Conservation (phyloP, 2,888 invertebrate species). For the Drosophila quasianomalipes region DNA sequence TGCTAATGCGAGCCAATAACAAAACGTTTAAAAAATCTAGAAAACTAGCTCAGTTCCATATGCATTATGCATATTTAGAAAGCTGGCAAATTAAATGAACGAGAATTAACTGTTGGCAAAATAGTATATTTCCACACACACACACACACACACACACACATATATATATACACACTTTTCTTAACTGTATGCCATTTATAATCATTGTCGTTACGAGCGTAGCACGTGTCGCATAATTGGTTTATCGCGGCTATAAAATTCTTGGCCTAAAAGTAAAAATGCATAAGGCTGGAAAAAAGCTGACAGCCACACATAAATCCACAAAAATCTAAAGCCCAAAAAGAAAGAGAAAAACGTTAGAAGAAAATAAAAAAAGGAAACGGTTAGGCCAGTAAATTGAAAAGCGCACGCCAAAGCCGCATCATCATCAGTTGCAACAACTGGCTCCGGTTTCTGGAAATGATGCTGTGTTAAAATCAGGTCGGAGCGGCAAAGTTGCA, state of each 20-base stretch:
- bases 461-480: constrained; percentile 56
- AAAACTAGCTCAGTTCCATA: constrained; percentile 69
- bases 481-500: constrained; percentile 59
- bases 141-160: no score
- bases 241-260: constrained; percentile 54
- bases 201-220: constrained; percentile 24
- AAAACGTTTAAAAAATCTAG: constrained; percentile 70
- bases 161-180: background rate
- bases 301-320: constrained; percentile 73
- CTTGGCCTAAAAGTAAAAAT: constrained; percentile 71
- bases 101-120: constrained; percentile 50
- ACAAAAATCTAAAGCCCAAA: constrained; percentile 14
- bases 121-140: constrained; percentile 25
- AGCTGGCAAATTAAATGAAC: constrained; percentile 68
- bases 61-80: constrained; percentile 54
- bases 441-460: constrained; percentile 58
- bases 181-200: constrained; percentile 61
- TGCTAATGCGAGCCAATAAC: constrained; percentile 73
- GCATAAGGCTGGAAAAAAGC: constrained; percentile 63
- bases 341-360: constrained; percentile 22
- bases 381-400: constrained; percentile 71
- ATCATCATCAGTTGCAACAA: constrained; percentile 66
- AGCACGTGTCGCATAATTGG: constrained; percentile 66
- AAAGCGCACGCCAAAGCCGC: constrained; percentile 79
- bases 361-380: constrained; percentile 56